phyloP scores from a whole-genome alignment of 1,140 invertebrate species.

The Reticulitermes speratus region DNA sequence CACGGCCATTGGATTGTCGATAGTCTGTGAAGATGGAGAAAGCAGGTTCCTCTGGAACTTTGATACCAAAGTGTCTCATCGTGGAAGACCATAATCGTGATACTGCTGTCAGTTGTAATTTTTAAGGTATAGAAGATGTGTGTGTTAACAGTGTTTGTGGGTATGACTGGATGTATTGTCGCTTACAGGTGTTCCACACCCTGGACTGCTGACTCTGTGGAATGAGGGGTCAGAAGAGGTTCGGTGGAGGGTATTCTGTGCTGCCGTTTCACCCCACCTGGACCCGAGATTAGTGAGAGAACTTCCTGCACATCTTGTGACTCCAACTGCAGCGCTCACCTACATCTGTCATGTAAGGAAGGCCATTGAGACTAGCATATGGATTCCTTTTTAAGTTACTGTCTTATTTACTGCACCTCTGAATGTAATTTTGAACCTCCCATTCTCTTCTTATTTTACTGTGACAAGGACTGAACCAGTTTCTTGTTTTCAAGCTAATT shows the following conservation, averaged over 20 bases:
- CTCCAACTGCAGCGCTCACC: background rate
- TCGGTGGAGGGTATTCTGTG: background rate
- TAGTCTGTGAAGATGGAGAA: too few species aligned
- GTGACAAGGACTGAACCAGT: too few species aligned
- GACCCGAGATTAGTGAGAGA: background rate
- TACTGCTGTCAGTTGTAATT: too few species aligned
- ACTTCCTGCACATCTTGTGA: background rate
- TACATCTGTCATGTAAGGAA: slow-evolving; percentile 12
- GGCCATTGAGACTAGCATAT: too few species aligned
- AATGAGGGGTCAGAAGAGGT: background rate
- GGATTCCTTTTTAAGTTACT: background rate
- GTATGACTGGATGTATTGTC: background rate
- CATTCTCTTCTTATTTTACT: too few species aligned
- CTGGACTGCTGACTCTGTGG: slow-evolving; percentile 24
- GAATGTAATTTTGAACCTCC: background rate
- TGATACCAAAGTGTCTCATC: too few species aligned
- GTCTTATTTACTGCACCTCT: background rate
- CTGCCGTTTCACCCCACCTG: background rate
- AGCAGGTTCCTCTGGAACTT: too few species aligned
- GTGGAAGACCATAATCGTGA: too few species aligned
- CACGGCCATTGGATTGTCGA: too few species aligned
- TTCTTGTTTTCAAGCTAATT: too few species aligned
- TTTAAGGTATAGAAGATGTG: too few species aligned
- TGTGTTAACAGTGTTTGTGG: too few species aligned
- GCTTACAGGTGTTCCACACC: background rate